Evolutionary conservation across 2,888 invertebrate species (phyloP).

Genomic region (Geotrupes spiniger): DNA sequence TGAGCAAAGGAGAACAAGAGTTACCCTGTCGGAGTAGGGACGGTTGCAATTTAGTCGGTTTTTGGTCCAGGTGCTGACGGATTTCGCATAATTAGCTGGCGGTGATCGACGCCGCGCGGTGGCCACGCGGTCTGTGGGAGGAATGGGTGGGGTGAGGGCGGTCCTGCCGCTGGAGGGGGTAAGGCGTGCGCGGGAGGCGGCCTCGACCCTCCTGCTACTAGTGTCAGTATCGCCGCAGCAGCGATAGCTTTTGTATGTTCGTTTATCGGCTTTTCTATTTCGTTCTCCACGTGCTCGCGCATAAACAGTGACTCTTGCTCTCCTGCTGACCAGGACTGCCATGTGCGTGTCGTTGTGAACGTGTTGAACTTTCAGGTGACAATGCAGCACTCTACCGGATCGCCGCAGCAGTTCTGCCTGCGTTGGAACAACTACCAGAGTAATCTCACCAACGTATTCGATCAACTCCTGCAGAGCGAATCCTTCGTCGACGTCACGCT

Average conservation of each 20-base stretch:
- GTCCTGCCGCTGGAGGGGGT: constrained; percentile 42
- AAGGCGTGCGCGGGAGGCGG: constrained; percentile 50
- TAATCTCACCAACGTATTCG: constrained; percentile 85
- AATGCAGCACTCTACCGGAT: constrained; percentile 55
- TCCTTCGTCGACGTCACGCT: constrained; percentile 89
- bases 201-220: constrained; percentile 45
- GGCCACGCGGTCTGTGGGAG: constrained; percentile 48
- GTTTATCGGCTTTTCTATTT: constrained; percentile 23
- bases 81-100: constrained; percentile 47
- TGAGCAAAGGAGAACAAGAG: too few relatives aligned
- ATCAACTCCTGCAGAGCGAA: constrained; percentile 84
- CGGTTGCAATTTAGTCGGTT: not conserved
- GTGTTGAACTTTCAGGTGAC: constrained; percentile 42
- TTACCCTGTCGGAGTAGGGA: too few relatives aligned
- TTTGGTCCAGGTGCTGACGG: constrained; percentile 44
- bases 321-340: constrained; percentile 22
- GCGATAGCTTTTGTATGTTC: constrained; percentile 32
- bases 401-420: constrained; percentile 84
- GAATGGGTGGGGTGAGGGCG: constrained; percentile 48
- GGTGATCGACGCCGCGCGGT: constrained; percentile 45
- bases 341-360: constrained; percentile 38
- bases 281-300: constrained; percentile 39
- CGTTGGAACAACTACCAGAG: constrained; percentile 93
- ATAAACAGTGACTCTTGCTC: constrained; percentile 27
- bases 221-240: constrained; percentile 37